These are phyloP conservation scores for Clarias batrachus DNA, from an alignment of 2,113 vertebrate species.

Conservation along the genomic window DNA sequence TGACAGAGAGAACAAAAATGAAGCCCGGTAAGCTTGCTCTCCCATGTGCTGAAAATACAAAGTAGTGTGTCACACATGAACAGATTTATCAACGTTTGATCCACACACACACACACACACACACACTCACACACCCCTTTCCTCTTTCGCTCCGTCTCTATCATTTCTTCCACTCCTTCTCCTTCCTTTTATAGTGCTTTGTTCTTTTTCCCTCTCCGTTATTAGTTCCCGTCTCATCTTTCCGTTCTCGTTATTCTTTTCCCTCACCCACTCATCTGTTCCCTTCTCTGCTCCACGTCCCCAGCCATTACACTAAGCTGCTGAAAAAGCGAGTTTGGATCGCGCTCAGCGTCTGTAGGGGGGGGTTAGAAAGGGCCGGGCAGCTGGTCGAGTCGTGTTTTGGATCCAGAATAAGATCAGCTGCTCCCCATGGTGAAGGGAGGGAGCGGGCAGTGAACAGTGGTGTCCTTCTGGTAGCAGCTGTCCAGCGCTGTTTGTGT, in stretches of 20 bases:
- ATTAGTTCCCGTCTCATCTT: constrained; percentile 1
- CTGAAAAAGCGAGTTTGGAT: constrained; percentile 18
- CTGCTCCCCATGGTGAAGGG: constrained; percentile 14
- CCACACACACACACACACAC: background rate
- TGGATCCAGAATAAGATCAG: constrained; percentile 28
- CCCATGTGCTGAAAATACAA: background rate
- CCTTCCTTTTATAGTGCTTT: background rate
- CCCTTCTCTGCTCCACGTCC: constrained; percentile 8
- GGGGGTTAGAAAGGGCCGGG: background rate
- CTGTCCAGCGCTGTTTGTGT: constrained; percentile 12
- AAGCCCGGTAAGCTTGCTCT: background rate
- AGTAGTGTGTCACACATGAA: background rate
- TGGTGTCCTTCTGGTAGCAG: constrained; percentile 29
- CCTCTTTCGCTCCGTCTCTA: background rate
- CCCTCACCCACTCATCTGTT: constrained; percentile 13
- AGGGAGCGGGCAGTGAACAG: constrained; percentile 15
- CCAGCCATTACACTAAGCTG: constrained; percentile 17
- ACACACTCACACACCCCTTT: background rate
- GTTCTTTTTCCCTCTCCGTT: background rate
- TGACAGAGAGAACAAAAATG: background rate
- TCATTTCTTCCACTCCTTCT: constrained; percentile 9
- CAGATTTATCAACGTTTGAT: background rate
- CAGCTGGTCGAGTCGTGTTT: constrained; percentile 23
- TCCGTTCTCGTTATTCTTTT: background rate
- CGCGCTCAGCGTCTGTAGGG: background rate